Base-by-base conservation (phyloP, 1,140 invertebrate species). In the Magallana ariakensis region DNA sequence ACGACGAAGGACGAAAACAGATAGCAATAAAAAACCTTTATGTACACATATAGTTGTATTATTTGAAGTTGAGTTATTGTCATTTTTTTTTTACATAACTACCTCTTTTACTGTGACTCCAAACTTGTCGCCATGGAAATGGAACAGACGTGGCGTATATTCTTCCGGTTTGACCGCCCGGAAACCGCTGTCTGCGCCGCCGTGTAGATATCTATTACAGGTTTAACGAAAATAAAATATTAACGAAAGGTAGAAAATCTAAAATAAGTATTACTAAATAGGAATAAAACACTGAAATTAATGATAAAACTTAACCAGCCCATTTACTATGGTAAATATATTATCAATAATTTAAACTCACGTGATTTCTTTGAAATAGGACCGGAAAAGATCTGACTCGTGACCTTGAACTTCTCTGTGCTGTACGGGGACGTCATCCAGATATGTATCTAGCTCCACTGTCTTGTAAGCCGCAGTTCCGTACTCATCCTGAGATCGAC, bases 341-440 rank as follows among this genome's bases (percentile, higher is more conserved):
- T 46, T 46, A 46, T 46, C 33, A 46, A 46, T 46, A 46, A 19
- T n/a, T 82, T 1, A 15, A 82, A 60, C 82, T 89, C 85, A 90
- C 92, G 80, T 88, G 15, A 92, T 83, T 15, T 62, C 60, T 60
- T 90, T 85, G 87, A 92, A 92, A 60, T 93, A 93, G 10, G 87
- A 87, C 82, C 90, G 92, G 87, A 93, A 93, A 33, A 97, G 94
- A 0, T 96, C 94, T 88, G 97, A 97, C 95, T 99, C 98, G 88
- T 96, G 96, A 46, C 96, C 96, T 93, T 98, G 96, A 0, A 97
- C 96, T 94, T 99, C 98, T 1, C 98, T 94, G 92, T 98, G 97
- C 88, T 98, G 96, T 1, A 97, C 96, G 0, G 97, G 96, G n/a
- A 95, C 95, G 66, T 96, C 96, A 81, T 96, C 96, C 8, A 98